Evolutionary conservation across 2,797 vertebrate genomes (phyloP).

Genomic region (Lepilemur septentrionalis): DNA sequence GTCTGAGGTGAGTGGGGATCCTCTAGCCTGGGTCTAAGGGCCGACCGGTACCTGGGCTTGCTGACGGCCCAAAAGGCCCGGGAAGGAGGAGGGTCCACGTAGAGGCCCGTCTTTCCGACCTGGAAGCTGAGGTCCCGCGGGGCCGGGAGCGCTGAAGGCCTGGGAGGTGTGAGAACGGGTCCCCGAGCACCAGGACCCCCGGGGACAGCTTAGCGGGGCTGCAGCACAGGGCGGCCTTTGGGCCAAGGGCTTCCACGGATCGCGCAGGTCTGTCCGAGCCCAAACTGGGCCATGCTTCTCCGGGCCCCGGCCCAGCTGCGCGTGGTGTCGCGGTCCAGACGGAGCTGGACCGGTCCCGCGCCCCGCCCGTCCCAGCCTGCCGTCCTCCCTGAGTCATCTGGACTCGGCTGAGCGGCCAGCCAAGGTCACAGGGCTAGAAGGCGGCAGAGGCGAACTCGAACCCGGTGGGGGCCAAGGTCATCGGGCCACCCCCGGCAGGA

Average conservation of each 20-base stretch:
- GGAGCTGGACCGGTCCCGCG: not conserved
- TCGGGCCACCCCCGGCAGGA: not conserved
- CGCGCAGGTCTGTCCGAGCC: not conserved
- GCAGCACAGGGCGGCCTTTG: not conserved
- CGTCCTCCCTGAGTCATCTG: not conserved
- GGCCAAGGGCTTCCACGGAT: not conserved
- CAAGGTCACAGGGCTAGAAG: slow-evolving; percentile 59
- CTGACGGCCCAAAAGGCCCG: not conserved
- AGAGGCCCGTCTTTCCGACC: not conserved
- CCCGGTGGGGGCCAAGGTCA: not conserved
- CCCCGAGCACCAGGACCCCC: too few species aligned
- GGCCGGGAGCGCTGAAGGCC: not conserved
- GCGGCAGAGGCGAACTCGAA: not conserved
- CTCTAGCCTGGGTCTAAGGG: not conserved
- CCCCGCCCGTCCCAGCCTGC: not conserved
- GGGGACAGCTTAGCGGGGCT: not conserved
- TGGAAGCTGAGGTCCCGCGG: not conserved
- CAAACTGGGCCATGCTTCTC: not conserved
- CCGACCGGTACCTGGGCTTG: slow-evolving; percentile 3
- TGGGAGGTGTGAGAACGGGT: not conserved
- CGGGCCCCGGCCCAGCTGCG: not conserved
- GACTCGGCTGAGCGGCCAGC: not conserved
- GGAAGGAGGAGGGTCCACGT: not conserved
- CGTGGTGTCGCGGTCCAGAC: not conserved
- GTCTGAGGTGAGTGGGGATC: too few species aligned